Conservation (phyloP, 2,113 vertebrate genomes). For the Oceanites oceanicus region DNA sequence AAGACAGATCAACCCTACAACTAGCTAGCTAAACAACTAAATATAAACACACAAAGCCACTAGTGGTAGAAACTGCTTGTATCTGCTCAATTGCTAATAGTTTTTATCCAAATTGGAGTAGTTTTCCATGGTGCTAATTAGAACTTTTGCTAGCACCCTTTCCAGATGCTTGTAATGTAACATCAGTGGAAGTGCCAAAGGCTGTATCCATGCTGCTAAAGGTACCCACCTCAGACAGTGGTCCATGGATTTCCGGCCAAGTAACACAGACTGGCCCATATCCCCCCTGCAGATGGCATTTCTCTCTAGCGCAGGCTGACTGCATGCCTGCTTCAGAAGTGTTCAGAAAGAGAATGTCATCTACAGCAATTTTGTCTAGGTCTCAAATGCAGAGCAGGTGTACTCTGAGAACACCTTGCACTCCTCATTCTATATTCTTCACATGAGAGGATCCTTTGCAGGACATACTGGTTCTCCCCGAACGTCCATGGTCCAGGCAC, state of each 20-base stretch:
- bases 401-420: not conserved
- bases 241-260: too few relatives aligned
- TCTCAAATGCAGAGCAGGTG: not conserved
- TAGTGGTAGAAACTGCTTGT: not conserved
- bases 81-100: not conserved
- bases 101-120: not conserved
- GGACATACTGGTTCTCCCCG: not conserved
- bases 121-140: not conserved
- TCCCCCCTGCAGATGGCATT: not conserved
- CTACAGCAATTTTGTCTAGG: not conserved
- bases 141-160: not conserved
- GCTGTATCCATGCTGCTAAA: not conserved
- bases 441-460: not conserved
- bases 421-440: not conserved
- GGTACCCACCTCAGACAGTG: not conserved
- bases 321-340: rapidly evolving
- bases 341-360: not conserved
- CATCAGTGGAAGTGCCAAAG: not conserved
- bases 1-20: not conserved
- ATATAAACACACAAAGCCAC: not conserved
- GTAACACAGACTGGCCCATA: not conserved
- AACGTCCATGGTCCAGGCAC: rapidly evolving
- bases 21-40: not conserved
- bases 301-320: not conserved
- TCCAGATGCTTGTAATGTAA: not conserved